Percentiles rank a stretch among this genome's conserved stretches.
These are phyloP conservation scores for Drosophila pallidifrons DNA, from an alignment of 1,140 invertebrate species.

Conservation along the genomic window DNA sequence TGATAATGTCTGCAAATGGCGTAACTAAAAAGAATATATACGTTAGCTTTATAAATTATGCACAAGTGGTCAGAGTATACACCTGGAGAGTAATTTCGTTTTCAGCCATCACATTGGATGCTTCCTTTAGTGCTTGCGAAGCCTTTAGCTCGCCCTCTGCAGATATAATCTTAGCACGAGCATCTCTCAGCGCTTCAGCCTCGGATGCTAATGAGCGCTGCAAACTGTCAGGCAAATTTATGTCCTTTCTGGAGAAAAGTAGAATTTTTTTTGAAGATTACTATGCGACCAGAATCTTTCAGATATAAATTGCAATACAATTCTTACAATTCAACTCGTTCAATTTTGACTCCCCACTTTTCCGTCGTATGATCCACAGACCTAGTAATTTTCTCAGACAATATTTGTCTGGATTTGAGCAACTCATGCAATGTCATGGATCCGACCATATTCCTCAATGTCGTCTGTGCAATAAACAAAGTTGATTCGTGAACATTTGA, in stretches of 20 bases:
- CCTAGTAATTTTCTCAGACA: conserved; percentile 53
- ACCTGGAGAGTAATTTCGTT: conserved; percentile 95
- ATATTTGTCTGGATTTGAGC: conserved; percentile 52
- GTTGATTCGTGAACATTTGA: conserved; percentile 92
- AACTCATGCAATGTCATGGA: conserved; percentile 90
- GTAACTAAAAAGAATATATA: conserved; percentile 36
- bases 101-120: conserved; percentile 95
- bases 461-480: conserved; percentile 86
- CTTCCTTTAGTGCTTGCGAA: conserved; percentile 94
- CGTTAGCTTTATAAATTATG: too few species aligned
- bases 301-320: too few species aligned
- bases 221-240: conserved; percentile 92
- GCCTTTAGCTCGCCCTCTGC: conserved; percentile 95
- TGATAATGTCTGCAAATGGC: conserved; percentile 92
- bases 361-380: conserved; percentile 64
- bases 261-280: too few species aligned
- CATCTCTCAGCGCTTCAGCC: conserved; percentile 91
- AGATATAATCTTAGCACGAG: conserved; percentile 91
- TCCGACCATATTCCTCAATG: conserved; percentile 92
- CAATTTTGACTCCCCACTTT: conserved; percentile 97
- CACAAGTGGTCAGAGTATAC: not conserved
- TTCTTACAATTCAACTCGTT: conserved; percentile 95
- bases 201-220: conserved; percentile 94
- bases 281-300: too few species aligned
- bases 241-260: conserved; percentile 90